Evolutionary conservation across 2,113 vertebrate species (phyloP).

Genomic region (Rhizomys pruinosus): DNA sequence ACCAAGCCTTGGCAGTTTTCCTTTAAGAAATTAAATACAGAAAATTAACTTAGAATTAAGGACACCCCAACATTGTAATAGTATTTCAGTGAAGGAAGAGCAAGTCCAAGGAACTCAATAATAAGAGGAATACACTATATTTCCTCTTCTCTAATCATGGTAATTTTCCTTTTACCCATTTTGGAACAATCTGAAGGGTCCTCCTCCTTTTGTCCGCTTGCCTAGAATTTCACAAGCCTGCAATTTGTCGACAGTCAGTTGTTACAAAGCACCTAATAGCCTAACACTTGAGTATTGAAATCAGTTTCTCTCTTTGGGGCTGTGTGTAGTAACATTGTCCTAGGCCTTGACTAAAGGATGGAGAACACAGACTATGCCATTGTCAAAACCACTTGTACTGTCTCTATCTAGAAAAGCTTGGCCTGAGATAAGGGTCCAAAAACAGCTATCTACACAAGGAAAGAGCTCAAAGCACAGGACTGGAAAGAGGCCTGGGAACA

Average conservation of each 20-base stretch:
- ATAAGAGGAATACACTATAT: slow-evolving; percentile 55
- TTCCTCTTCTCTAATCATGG: slow-evolving; percentile 49
- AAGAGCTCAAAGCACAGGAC: neutral
- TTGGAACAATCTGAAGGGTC: slow-evolving; percentile 58
- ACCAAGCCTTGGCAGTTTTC: neutral
- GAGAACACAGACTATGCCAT: too few species aligned
- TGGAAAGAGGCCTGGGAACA: neutral
- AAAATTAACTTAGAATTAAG: slow-evolving; percentile 6
- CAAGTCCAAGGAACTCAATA: slow-evolving; percentile 38
- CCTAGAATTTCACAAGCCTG: slow-evolving; percentile 49
- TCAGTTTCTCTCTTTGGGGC: neutral
- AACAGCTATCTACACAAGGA: neutral
- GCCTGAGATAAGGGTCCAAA: neutral
- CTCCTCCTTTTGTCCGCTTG: slow-evolving; percentile 46
- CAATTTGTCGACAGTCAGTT: slow-evolving; percentile 34
- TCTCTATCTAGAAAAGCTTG: neutral
- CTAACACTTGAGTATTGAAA: neutral
- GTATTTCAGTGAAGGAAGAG: slow-evolving; percentile 57
- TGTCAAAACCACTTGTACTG: too few species aligned
- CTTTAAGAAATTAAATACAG: slow-evolving; percentile 1
- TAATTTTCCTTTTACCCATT: slow-evolving; percentile 65
- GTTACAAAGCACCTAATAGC: neutral
- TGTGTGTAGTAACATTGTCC: neutral
- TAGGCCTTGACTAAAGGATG: neutral
- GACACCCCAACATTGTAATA: slow-evolving; percentile 38